Evolutionary conservation across 1,140 invertebrate species (phyloP), one percentile per base, ranked within the genome.

Genomic region (Cyrtorhinus lividipennis): DNA sequence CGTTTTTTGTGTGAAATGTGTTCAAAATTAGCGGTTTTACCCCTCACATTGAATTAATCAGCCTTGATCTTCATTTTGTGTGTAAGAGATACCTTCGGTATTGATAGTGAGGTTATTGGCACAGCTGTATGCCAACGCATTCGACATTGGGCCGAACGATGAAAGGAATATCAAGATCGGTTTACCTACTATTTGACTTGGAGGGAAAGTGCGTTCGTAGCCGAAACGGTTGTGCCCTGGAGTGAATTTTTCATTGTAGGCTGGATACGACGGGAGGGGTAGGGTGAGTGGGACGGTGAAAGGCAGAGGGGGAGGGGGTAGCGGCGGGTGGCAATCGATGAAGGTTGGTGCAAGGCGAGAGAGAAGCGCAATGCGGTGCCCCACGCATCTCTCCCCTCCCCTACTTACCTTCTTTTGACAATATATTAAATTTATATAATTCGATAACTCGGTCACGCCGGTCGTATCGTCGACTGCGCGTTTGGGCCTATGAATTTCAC

Each of bases 261-360:
- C 30, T 15, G 30, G 5, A 8, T 38, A 38, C 30, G 30, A 38
- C 5, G 15, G 30, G 30, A 38, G 48, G 48, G 48, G 18, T 22
- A 20, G 48, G 12, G 20, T 20, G 48, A 53, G 48, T 8, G 48
- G 48, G 8, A 44, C 8, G 38, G 38, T 44, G n/a, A 8, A 44
- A 10, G 38, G 38, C 8, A 10, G 38, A 8, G 38, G 38, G n/a
- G 38, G 38, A 44, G 38, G n/a, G 13, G 59, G 15, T 13, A 22
- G 8, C 5, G 61, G 61, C 5, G 15, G 23, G 23, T n/a, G 61
- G 48, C 48, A 56, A 62, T 62, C 61, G 61, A 62, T 62, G 61
- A 62, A 62, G 61, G 61, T 56, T 62, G 61, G 45, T 62, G 61
- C 61, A 62, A 62, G 61, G 45, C 61, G 46, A 45, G 61, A 62